phyloP scores from a whole-genome alignment of 2,797 vertebrate species.

The Valencia hispanica region DNA sequence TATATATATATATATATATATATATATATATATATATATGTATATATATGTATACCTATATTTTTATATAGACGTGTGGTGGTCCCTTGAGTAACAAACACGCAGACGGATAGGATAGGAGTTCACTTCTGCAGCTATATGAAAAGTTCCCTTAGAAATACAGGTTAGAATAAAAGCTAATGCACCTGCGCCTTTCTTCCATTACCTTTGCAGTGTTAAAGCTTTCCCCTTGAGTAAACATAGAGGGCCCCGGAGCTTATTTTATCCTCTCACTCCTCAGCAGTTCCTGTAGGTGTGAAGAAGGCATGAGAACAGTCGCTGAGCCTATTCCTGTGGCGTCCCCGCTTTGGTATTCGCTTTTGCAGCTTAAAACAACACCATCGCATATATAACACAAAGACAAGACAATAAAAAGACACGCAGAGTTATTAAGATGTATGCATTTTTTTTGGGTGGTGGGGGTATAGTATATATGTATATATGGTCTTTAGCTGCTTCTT shows the following conservation, averaged over 20 bases:
- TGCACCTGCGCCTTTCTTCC: constrained; percentile 49
- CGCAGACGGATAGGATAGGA: constrained; percentile 77
- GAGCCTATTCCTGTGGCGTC: constrained; percentile 59
- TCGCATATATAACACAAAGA: constrained; percentile 47
- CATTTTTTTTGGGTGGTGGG: constrained; percentile 72
- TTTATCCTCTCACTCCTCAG: constrained; percentile 43
- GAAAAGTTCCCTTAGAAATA: constrained; percentile 66
- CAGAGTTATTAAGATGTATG: constrained; percentile 54
- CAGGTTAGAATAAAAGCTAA: constrained; percentile 49
- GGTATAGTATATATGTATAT: constrained; percentile 65
- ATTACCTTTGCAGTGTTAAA: constrained; percentile 41
- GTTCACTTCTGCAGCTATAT: constrained; percentile 49
- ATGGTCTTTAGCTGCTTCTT: constrained; percentile 75
- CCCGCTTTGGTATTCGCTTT: constrained; percentile 73
- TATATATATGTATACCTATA: too few relatives aligned
- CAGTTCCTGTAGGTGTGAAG: constrained; percentile 43
- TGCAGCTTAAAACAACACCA: constrained; percentile 49
- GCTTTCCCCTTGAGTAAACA: constrained; percentile 72
- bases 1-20: too few relatives aligned
- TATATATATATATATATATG: too few relatives aligned
- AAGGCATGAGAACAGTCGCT: constrained; percentile 75
- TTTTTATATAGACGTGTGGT: constrained; percentile 45
- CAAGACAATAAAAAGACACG: constrained; percentile 64
- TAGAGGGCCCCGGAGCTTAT: constrained; percentile 54
- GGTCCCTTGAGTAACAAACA: constrained; percentile 74